Evolutionary conservation across 2,888 invertebrate species (phyloP), one percentile per base, ranked within the genome.

Genomic region (Leucophenga maculata): DNA sequence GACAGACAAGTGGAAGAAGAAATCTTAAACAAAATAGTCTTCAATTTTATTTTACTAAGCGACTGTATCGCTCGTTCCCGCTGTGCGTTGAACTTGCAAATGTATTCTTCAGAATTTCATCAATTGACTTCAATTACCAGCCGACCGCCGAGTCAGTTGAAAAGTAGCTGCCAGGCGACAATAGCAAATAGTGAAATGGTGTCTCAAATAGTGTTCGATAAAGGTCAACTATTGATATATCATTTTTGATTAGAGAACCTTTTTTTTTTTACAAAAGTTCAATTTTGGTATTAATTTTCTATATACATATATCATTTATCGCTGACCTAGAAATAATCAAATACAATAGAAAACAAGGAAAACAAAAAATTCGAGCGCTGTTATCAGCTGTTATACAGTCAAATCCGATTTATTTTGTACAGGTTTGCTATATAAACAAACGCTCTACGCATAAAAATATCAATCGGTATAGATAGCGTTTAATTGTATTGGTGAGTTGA

Each of bases 11-110:
- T 31, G 39, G 39, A 39, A 26, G 26, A n/a, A 9, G 39, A 39
- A 39, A 39, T 39, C 39, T 39, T 39, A 39, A 11, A 39, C 39
- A 79, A 80, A 79, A 79, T 82, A 82, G 80, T 76, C 70, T 70
- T 74, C 78, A 82, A 80, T 80, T 82, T 39, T 39, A 11, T 11
- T 39, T 39, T 26, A 26, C 9, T 39, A 39, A 39, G 82, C 16
- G 50, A 18, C n/a, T 50, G 50, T 26, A 26, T 26, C 50, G 6
- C 2, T 26, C 50, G 6, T 50, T 6, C 50, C 1, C n/a, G 48
- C 46, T 64, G 48, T 64, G 62, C 62, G 46, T 64, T 64, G 26
- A 64, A 64, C 62, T 64, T 48, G 22, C 62, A 64, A 64, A 46
- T 64, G 22, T 20, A 46, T 14, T 44, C 48, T 46, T n/a, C 20